Conservation (phyloP, 1,140 invertebrate species). For the Tribolium castaneum region DNA sequence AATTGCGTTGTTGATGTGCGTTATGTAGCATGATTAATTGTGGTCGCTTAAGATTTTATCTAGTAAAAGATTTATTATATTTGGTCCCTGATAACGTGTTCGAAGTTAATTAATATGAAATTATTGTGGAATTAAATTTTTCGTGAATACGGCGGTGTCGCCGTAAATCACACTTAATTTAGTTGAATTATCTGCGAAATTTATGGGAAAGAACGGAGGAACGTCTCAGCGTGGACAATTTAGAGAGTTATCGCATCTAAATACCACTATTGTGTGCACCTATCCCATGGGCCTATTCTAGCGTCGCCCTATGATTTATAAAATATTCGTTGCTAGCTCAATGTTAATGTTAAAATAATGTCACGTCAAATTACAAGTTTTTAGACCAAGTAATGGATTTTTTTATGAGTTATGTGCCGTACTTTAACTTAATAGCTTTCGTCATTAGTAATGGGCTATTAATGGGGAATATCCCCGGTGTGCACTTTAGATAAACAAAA, state of each 20-base stretch:
- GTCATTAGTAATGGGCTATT: conserved; percentile 28
- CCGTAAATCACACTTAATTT: conserved; percentile 12
- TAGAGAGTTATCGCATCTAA: conserved; percentile 2
- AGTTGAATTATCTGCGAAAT: conserved; percentile 4
- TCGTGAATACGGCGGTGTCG: not conserved
- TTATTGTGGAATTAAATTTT: conserved; percentile 6
- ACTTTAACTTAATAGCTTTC: conserved; percentile 20
- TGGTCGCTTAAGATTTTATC: conserved; percentile 21
- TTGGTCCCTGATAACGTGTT: conserved; percentile 11
- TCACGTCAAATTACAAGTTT: conserved; percentile 18
- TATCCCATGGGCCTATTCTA: not conserved
- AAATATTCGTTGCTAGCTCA: conserved; percentile 1
- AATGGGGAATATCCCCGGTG: not conserved
- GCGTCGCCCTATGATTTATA: not conserved
- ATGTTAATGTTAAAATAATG: conserved; percentile 33
- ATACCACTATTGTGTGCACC: not conserved
- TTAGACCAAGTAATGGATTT: conserved; percentile 24
- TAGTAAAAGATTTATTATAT: conserved; percentile 25
- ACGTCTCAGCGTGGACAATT: not conserved
- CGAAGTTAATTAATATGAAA: conserved; percentile 22
- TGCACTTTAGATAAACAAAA: conserved; percentile 16
- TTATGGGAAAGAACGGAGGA: not conserved
- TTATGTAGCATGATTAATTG: conserved; percentile 27
- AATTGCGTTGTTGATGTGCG: conserved; percentile 24
- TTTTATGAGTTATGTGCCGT: conserved; percentile 1